Base-by-base conservation (phyloP, 2,113 vertebrate species). In the Phylloscopus trochilus region DNA sequence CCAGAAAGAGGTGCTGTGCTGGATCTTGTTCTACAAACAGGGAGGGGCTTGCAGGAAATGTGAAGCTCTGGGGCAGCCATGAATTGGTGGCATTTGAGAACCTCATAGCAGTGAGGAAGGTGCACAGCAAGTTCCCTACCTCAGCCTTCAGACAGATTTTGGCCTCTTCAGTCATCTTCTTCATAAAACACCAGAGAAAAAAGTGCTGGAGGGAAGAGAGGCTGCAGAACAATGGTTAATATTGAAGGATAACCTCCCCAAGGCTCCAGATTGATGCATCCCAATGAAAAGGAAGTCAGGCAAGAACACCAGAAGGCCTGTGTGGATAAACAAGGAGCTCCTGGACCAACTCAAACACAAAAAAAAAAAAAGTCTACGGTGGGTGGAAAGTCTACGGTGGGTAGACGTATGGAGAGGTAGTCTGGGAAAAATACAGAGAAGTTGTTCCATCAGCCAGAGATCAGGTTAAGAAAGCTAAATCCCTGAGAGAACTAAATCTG, bases 351-450 rank as follows among this genome's bases (percentile, higher is more conserved):
- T 43, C 30, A 55, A 69, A 69, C 7, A 23, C 35, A 56, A 49
- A 69, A 76, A 43, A 56, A 49, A 69, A 76, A 43, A 7, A 69
- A 33, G 27, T 51, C 15, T n/a, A 11, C 0, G 0, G 31, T 43
- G 22, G 10, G 10, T 37, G 27, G 35, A 77, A 35, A 6, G 27
- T 51, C 15, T n/a, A 11, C 0, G 0, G 31, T 43, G 22, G 10
- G 10, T 37, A 22, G 35, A 77, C 31, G 6, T 10, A 35, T 0
- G 1, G 18, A 49, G 13, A 23, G 13, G 4, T 47, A 31, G 6
- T 15, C 63, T 62, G 11, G 30, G 22, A 83, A 37, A 22, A 63
- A 43, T 14, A 77, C 7, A 77, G 63, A 63, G 24, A 63, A 69
- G 63, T 37, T 63, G 17, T 49, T 31, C 21, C 17, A 47, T 14